phyloP scores from a whole-genome alignment of 2,888 invertebrate species.

The Noctua janthina region DNA sequence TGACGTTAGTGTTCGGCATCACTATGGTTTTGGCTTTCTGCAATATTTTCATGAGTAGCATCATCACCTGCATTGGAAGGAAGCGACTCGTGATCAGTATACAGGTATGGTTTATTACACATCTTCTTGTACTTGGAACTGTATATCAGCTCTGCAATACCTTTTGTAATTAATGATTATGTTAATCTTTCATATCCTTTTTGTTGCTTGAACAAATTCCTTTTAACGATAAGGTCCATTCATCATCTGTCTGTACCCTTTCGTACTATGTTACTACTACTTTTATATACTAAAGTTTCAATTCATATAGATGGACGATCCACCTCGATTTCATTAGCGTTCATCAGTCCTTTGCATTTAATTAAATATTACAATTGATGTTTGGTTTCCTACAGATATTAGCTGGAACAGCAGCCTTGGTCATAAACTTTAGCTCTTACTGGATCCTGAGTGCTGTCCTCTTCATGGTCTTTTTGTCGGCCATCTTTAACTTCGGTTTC shows the following conservation, averaged over 20 bases:
- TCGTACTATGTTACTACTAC: background rate
- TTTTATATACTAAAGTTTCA: background rate
- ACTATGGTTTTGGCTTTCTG: constrained; percentile 73
- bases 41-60: constrained; percentile 80
- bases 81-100: constrained; percentile 84
- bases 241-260: background rate
- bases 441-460: constrained; percentile 78
- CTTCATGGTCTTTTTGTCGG: constrained; percentile 76
- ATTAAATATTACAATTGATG: background rate
- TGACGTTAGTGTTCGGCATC: constrained; percentile 79
- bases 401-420: constrained; percentile 75
- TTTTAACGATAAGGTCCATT: background rate
- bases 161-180: background rate
- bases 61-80: constrained; percentile 84
- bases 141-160: background rate
- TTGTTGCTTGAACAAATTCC: background rate
- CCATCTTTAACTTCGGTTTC: constrained; percentile 82
- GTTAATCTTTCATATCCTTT: background rate
- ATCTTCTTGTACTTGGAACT: background rate
- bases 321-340: background rate
- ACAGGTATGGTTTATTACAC: constrained; percentile 70
- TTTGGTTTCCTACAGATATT: constrained; percentile 73
- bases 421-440: constrained; percentile 74
- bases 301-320: background rate
- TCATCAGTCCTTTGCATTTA: background rate